Evolutionary conservation across 2,113 vertebrate genomes (phyloP), one percentile per base, ranked within the genome.

Genomic region (Esox niger): DNA sequence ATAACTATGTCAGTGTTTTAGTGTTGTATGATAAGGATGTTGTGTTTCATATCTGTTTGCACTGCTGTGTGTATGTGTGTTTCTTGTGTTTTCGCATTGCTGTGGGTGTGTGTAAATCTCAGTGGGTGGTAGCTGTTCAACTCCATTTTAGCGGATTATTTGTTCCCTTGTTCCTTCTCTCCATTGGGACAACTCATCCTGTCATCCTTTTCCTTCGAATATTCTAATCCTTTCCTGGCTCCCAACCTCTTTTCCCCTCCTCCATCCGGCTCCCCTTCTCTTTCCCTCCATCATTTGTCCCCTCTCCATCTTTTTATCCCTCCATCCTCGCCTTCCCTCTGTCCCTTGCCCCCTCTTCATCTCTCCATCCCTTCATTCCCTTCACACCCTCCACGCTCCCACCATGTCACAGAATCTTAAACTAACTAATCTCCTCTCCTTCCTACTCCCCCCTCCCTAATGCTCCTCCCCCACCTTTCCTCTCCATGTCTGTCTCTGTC

Each of bases 101-200:
- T 58, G 27, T 11, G 60, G 58, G 64, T 6, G 25, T 76, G 38
- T 67, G 55, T 60, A 29, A 23, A 27, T 76, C 76, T 75, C 64
- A 55, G 78, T 86, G 85, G 86, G 87, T 84, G 85, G 84, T 82
- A 78, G 82, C 76, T 73, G 78, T 82, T 85, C 80, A 86, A 85
- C 73, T 79, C 79, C 74, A 62, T 87, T 86, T 84, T 76, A 58
- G 64, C 69, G 84, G 87, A 88, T 89, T 88, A 88, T 73, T 78
- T 58, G n/a, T n/a, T n/a, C n/a, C 68, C 73, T 60, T 8, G 47
- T 49, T 30, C 66, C 35, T 47, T 79, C 68, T 25, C 33, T 80
- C 83, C 81, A 79, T 67, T 71, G 77, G 82, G 84, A 87, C 75
- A 72, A 73, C 77, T 79, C 81, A 71, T 67, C 72, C 79, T 68